A percentile compares a stretch with the other conserved stretches of the same genome.
Conservation (phyloP, 2,888 invertebrate species). For the Lepidochitona cinerea region DNA sequence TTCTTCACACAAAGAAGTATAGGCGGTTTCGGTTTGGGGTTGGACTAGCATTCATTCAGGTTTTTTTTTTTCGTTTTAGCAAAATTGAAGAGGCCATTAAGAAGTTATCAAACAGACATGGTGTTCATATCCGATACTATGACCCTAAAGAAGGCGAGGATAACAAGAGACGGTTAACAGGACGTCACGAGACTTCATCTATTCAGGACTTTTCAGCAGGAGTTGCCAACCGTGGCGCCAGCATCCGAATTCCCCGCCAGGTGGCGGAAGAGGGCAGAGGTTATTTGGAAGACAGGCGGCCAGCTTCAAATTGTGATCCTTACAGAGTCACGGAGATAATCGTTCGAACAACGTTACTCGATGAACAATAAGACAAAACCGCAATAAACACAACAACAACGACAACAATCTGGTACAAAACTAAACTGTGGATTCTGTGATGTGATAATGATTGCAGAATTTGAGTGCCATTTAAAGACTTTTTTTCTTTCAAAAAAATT, state of each 20-base stretch:
- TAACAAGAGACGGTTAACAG: slow-evolving; percentile 95
- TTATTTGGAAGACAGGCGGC: slow-evolving; percentile 94
- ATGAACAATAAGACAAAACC: no score
- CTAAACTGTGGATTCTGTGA: no score
- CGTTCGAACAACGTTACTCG: slow-evolving; percentile 39
- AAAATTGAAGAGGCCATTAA: slow-evolving; percentile 97
- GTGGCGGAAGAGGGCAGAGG: slow-evolving; percentile 93
- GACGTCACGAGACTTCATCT: slow-evolving; percentile 95
- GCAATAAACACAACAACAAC: no score
- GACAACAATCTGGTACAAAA: no score
- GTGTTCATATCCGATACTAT: slow-evolving; percentile 94
- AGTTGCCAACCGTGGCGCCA: slow-evolving; percentile 94
- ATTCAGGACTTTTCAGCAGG: slow-evolving; percentile 95
- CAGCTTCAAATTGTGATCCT: slow-evolving; percentile 71
- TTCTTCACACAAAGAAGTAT: neutral
- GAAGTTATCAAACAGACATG: slow-evolving; percentile 91
- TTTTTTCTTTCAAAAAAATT: no score
- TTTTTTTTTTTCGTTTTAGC: slow-evolving; percentile 72
- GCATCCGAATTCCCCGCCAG: slow-evolving; percentile 79
- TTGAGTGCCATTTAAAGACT: no score
- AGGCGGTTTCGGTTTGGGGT: neutral
- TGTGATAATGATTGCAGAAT: no score
- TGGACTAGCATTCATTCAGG: neutral
- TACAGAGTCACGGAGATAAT: slow-evolving; percentile 65
- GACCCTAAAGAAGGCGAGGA: slow-evolving; percentile 97